A percentile compares a stretch with the other conserved stretches of the same genome.
phyloP scores from a whole-genome alignment of 2,797 vertebrate genomes.

The Epinephelus coioides region DNA sequence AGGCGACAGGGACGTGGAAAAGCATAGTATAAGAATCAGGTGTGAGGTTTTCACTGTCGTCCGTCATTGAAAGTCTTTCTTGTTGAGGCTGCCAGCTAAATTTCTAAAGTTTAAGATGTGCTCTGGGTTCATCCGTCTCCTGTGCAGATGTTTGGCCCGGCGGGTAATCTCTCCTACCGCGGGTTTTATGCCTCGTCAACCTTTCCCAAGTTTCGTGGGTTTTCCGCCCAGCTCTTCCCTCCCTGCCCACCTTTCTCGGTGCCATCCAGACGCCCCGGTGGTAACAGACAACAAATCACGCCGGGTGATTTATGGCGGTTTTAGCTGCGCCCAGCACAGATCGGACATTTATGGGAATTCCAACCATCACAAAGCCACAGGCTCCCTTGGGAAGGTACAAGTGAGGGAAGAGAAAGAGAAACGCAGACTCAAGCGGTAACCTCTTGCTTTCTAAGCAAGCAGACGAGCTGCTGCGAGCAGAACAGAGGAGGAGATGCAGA shows the following conservation, averaged over 20 bases:
- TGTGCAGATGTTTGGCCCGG: constrained; percentile 60
- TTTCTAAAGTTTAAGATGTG: constrained; percentile 1
- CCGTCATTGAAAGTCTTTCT: neutral
- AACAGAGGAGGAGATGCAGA: constrained; percentile 40
- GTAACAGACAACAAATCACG: constrained; percentile 54
- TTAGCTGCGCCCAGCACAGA: constrained; percentile 38
- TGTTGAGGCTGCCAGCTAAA: neutral
- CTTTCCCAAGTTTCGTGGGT: constrained; percentile 32
- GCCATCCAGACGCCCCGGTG: constrained; percentile 48
- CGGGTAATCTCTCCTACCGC: constrained; percentile 36
- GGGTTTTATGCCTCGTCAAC: constrained; percentile 56
- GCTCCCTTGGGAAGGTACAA: constrained; percentile 53
- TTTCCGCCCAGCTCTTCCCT: constrained; percentile 33
- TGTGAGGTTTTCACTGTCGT: neutral
- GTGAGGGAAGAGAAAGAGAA: constrained; percentile 40
- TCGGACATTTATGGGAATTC: constrained; percentile 78
- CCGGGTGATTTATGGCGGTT: constrained; percentile 58
- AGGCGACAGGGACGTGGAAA: neutral
- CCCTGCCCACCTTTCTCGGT: constrained; percentile 42
- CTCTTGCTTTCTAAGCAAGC: constrained; percentile 46
- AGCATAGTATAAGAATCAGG: neutral
- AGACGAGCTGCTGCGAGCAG: constrained; percentile 12
- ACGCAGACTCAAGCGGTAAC: constrained; percentile 41
- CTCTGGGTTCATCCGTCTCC: constrained; percentile 49
- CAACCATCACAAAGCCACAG: constrained; percentile 66